Conservation (phyloP, 2,797 vertebrate genomes). For the Ispidina lecontei region DNA sequence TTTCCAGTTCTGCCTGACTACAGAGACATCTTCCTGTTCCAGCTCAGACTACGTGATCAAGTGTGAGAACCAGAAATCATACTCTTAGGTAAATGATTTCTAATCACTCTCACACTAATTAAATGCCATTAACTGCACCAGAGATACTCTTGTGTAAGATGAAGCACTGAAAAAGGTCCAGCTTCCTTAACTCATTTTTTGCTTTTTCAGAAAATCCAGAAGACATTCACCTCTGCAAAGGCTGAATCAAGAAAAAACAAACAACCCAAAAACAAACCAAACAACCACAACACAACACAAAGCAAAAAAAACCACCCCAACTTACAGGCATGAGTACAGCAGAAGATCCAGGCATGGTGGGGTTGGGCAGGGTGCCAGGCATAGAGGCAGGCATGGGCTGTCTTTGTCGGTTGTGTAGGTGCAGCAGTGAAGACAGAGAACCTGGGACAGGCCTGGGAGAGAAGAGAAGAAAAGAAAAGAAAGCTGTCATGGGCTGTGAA, state of each 20-base stretch:
- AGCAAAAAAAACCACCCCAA: neutral
- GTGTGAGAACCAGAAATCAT: neutral
- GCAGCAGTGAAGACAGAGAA: constrained; percentile 96
- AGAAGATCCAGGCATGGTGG: constrained; percentile 97
- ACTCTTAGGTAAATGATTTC: neutral
- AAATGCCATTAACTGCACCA: neutral
- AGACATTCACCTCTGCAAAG: neutral
- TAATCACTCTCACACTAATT: neutral
- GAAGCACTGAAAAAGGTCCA: neutral
- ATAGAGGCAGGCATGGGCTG: constrained; percentile 99
- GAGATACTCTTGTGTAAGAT: neutral
- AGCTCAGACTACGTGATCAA: neutral
- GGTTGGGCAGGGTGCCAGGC: constrained; percentile 97
- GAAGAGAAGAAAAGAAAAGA: constrained; percentile 52
- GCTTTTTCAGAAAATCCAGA: neutral
- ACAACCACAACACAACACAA: too few species aligned
- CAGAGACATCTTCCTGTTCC: neutral
- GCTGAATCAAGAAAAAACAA: neutral
- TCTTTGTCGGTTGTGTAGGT: constrained; percentile 98
- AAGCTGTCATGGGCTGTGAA: neutral
- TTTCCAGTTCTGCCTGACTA: neutral
- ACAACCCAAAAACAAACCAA: neutral
- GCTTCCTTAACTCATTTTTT: neutral
- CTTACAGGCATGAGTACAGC: constrained; percentile 98
- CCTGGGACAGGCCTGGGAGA: constrained; percentile 93